Base-by-base conservation (phyloP, 2,113 vertebrate genomes). In the Amazona vittata region DNA sequence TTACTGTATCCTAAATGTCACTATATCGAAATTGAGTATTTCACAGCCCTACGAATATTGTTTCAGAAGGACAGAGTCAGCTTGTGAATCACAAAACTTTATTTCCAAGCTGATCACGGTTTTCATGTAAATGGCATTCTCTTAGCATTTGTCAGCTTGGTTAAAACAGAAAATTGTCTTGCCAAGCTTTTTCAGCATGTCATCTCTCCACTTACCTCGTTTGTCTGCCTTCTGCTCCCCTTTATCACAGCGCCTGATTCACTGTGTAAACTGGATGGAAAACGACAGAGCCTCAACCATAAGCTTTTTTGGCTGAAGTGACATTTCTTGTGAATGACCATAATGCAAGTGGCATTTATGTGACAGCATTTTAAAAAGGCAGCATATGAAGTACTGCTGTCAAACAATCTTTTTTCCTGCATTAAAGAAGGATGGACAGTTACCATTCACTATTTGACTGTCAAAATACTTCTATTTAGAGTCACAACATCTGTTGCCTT, bases 301-400 rank as follows among this genome's bases (percentile, higher is more conserved):
- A 79, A 67, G 49, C 71, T 93, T 62, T 31, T 35, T 94, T 64
- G 73, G 50, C 50, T 92, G 88, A 79, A 96, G 69, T 91, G 90
- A 92, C 86, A 73, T 96, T 95, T 93, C 76, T 73, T 79, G 60
- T 82, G 93, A 96, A 93, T 93, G 81, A 78, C 84, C 50, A 15
- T 82, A 79, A 95, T 65, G 74, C 29, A 89, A 80, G 86, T 93
- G 93, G 80, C 90, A 95, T 95, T 93, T 92, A 75, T 41, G 68
- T 0, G 0, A 50, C 77, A 82, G 26, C 59, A 15, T 90, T 96
- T 94, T 88, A 37, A 81, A 97, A 96, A 91, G 55, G 53, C 82
- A 96, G 63, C 67, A 93, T 92, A 95, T 65, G 25, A 93, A 79
- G 31, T 39, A 79, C 15, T 83, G 64, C 78, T 83, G 49, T 93